Evolutionary conservation across 2,797 vertebrate genomes (phyloP), one percentile per base, ranked within the genome.

Genomic region (Cyclopterus lumpus): DNA sequence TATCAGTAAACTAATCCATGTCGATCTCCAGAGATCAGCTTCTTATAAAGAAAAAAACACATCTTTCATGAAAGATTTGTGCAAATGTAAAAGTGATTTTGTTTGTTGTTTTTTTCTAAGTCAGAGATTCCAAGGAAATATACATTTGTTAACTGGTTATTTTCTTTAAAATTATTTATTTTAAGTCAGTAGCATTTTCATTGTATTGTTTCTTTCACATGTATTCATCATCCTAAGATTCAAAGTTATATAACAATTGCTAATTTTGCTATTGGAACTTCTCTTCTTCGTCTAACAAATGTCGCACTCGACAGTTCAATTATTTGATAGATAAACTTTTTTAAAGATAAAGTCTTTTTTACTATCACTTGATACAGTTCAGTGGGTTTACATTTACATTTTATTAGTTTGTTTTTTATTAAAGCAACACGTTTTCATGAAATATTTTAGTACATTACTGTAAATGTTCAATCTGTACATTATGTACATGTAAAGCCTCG

Each of bases 401-500:
- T 64, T 67, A 3, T 65, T 66, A 48, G 20, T 67, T 64, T 14
- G 48, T 53, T 71, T 32, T 87, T 88, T 62, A 75, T 80, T 65
- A 57, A 77, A 83, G 64, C 36, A 75, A 66, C 44, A 66, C 55
- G 69, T 86, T 65, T 84, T 44, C 68, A 67, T 75, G 6, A 73
- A 72, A 76, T 71, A 71, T 81, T 89, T 90, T 89, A 84, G 79
- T 89, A 82, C 72, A 70, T 85, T 46, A 80, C 72, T 83, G 60
- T 85, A 89, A 86, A 86, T 88, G 60, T 86, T 82, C 22, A 77
- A 34, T 67, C 70, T 93, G 86, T 92, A 91, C 75, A 93, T 90
- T 82, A 70, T 91, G 88, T 93, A 92, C 69, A 90, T 75, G 77
- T 86, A 87, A 91, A 91, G 76, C 73, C 75, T 88, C 60, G 86